These are phyloP conservation scores for Cantharis rustica DNA, from an alignment of 2,888 invertebrate genomes.

Conservation along the genomic window DNA sequence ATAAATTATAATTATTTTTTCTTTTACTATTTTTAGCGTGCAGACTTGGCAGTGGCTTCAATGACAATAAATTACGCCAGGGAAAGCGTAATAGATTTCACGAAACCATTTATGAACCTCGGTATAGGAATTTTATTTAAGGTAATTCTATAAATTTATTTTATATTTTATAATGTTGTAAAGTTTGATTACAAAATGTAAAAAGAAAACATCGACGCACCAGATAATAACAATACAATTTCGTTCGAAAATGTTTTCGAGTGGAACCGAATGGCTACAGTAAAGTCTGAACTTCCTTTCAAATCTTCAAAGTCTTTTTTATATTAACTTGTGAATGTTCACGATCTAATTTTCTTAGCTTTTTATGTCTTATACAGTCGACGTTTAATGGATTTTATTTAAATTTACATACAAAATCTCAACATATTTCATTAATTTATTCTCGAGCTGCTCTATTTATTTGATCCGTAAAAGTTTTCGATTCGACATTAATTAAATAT, in stretches of 20 bases:
- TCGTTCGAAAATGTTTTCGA: constrained; percentile 15
- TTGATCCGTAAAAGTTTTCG: not conserved
- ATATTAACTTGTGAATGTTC: constrained; percentile 3
- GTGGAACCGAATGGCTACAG: constrained; percentile 20
- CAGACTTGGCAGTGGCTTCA: constrained; percentile 94
- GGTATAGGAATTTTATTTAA: constrained; percentile 96
- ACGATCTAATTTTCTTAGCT: not conserved
- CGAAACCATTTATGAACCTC: constrained; percentile 97
- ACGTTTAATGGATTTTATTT: not conserved
- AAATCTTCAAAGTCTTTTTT: constrained; percentile 11
- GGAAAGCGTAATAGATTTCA: constrained; percentile 95
- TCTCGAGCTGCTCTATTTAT: not conserved
- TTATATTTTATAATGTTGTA: not conserved
- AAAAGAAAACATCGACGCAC: constrained; percentile 5
- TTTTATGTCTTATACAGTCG: not conserved
- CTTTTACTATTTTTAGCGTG: constrained; percentile 67
- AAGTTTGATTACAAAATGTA: constrained; percentile 9
- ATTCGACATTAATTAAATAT: not conserved
- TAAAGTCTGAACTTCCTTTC: constrained; percentile 13
- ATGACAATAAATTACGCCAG: constrained; percentile 98
- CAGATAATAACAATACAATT: constrained; percentile 21
- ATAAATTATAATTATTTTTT: constrained; percentile 15
- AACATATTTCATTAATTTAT: not conserved
- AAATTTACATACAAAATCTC: not conserved
- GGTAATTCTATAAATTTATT: constrained; percentile 59